Conservation (phyloP, 2,888 invertebrate species). For the Globia sparganii region DNA sequence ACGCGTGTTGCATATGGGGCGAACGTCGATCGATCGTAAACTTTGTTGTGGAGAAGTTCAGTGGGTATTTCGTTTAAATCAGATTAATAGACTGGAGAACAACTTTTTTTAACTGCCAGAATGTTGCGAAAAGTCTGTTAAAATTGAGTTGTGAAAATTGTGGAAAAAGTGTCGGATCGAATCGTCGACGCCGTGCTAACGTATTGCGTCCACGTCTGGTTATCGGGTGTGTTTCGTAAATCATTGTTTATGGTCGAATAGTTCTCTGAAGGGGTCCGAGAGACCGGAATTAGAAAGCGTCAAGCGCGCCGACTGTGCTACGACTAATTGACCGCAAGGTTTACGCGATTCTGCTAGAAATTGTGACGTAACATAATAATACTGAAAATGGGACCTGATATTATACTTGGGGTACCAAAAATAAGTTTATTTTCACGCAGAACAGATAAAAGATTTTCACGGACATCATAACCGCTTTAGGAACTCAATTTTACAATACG, state of each 20-base stretch:
- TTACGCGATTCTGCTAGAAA: slow-evolving; percentile 84
- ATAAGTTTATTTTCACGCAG: slow-evolving; percentile 45
- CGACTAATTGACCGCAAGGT: slow-evolving; percentile 89
- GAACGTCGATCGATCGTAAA: slow-evolving; percentile 82
- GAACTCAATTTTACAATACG: slow-evolving; percentile 33
- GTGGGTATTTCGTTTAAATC: slow-evolving; percentile 73
- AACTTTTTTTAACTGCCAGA: slow-evolving; percentile 50
- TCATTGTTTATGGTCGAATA: slow-evolving; percentile 88
- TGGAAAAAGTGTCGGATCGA: slow-evolving; percentile 79
- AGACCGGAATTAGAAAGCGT: slow-evolving; percentile 89
- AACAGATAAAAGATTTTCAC: too few relatives aligned
- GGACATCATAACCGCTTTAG: slow-evolving; percentile 33
- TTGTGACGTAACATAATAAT: slow-evolving; percentile 78
- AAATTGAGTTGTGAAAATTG: slow-evolving; percentile 76
- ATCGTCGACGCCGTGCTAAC: slow-evolving; percentile 72
- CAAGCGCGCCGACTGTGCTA: slow-evolving; percentile 81
- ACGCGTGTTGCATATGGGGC: slow-evolving; percentile 87
- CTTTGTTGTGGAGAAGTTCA: slow-evolving; percentile 76
- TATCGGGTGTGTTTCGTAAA: slow-evolving; percentile 85
- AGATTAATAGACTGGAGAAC: slow-evolving; percentile 66
- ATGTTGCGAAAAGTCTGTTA: slow-evolving; percentile 68
- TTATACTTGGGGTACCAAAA: slow-evolving; percentile 29
- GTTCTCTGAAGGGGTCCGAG: slow-evolving; percentile 84
- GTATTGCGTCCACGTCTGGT: slow-evolving; percentile 77
- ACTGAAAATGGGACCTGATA: slow-evolving; percentile 62